Evolutionary conservation across 2,113 vertebrate species (phyloP), one percentile per base, ranked within the genome.

Genomic region (Amazona vittata): DNA sequence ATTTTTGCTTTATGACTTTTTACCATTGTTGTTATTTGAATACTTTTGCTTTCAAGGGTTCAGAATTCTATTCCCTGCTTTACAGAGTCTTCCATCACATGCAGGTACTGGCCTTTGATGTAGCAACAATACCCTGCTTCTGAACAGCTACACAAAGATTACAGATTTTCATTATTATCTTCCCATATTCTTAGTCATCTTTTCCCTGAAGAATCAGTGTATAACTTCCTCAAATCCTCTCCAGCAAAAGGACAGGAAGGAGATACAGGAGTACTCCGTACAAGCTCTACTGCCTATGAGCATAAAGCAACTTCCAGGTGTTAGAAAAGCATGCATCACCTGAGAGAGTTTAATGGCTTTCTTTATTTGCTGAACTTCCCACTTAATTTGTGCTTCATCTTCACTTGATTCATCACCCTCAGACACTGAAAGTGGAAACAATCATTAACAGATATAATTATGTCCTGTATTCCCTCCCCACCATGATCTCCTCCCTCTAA

Each of bases 311-410:
- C 3, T 75, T 47, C 5, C 25, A 84, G 3, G 15, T 4, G 9
- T 63, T 63, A 93, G 37, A 33, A 96, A 94, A 93, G 19, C 16
- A 68, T 3, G 3, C 2, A 6, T 90, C 87, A 99, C 99, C 97
- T 99, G 97, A 50, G 86, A 90, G 71, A 98, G 95, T 97, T 98
- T 99, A 74, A 99, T 88, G 25, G 98, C 99, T 97, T 99, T 99
- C 70, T 91, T 98, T 95, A 99, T 99, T 93, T 99, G 99, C 67
- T 99, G 99, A 59, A 99, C 98, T 96, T 99, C 99, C 99, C 99
- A 99, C 60, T 98, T 97, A 44, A 98, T 97, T 76, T 98, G 97
- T 77, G 90, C 95, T 94, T 99, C 98, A 75, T 99, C 98, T 11
- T 98, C 98, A 93, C 83, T 94, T 57, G 95, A 98, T 74, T 83